Base-by-base conservation (phyloP, 2,888 invertebrate species). In the Synanthedon vespiformis region DNA sequence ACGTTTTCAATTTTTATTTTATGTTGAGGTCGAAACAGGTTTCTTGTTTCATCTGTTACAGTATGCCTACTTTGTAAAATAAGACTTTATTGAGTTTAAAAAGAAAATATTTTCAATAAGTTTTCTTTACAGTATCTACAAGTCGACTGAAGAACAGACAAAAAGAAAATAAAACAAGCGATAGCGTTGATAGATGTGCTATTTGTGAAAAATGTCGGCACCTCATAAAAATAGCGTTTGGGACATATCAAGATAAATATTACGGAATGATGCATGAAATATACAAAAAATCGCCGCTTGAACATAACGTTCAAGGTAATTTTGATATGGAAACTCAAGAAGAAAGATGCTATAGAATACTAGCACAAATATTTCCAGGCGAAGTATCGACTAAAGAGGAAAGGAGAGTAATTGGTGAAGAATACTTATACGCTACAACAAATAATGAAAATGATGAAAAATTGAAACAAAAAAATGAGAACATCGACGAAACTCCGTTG, bases 381-480 rank as follows among this genome's bases (percentile, higher is more conserved):
- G 13, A 44, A 44, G 44, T 44, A 44, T 8, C 44, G 6, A 13
- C 1, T 14, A 44, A 44, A n/a, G 13, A 14, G 5, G 44, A 44
- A 44, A n/a, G 14, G 14, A 12, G n/a, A 44, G n/a, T 44, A n/a
- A 14, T 13, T 13, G 44, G 44, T n/a, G 34, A 34, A 34, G 34
- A 34, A 34, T 34, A 16, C 16, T 48, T 48, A 44, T 6, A 44
- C 8, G 58, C 69, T 0, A 72, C 69, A 1, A 71, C 70, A 34
- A 60, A 57, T 1, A 70, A 65, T 56, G 57, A 66, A 51, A 56
- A 63, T 6, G 68, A 71, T 48, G 75, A 76, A 47, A 59, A 69
- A 53, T 57, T 78, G 11, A 54, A 54, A 14, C 78, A 81, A 54
- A 79, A 74, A 58, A 22, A 77, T 2, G 80, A 82, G 61, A 53